Percentiles rank a stretch among this genome's conserved stretches.
phyloP scores from a whole-genome alignment of 2,113 vertebrate genomes.

The Sakesphorus luctuosus region DNA sequence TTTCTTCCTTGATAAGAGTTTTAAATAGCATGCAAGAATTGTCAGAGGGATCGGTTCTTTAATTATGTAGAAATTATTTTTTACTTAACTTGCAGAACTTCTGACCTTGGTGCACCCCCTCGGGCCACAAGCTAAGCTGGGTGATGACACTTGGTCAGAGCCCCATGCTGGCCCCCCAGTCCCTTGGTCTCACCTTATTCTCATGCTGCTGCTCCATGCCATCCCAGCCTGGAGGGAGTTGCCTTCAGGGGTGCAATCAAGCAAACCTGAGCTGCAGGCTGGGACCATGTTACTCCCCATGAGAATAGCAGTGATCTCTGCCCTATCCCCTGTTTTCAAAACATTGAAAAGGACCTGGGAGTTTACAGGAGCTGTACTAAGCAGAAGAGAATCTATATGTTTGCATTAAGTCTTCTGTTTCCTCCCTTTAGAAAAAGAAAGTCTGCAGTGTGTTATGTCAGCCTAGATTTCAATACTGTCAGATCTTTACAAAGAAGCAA shows the following conservation, averaged over 20 bases:
- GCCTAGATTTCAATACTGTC: background rate
- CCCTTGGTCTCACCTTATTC: background rate
- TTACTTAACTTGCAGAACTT: slow-evolving; percentile 46
- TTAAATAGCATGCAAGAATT: slow-evolving; percentile 65
- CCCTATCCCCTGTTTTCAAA: background rate
- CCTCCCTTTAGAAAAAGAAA: background rate
- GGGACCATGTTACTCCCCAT: background rate
- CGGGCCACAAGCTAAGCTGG: background rate
- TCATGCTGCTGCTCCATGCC: rapidly evolving
- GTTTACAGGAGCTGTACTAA: background rate
- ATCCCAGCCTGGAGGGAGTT: background rate
- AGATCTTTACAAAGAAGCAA: background rate
- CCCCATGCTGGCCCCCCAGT: background rate
- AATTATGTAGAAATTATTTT: slow-evolving; percentile 16
- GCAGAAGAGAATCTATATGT: background rate
- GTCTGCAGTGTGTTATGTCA: background rate
- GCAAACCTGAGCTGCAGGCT: background rate
- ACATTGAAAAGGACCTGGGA: background rate
- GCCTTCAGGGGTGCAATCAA: background rate
- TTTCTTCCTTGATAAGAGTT: slow-evolving; percentile 52
- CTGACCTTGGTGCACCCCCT: background rate
- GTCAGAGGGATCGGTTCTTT: slow-evolving; percentile 15
- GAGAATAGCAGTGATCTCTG: background rate
- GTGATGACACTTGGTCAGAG: background rate
- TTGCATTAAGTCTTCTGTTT: background rate